A percentile compares a stretch with the other conserved stretches of the same genome.
Evolutionary conservation across 2,888 invertebrate genomes (phyloP).

Genomic region (Acholoe squamosa): DNA sequence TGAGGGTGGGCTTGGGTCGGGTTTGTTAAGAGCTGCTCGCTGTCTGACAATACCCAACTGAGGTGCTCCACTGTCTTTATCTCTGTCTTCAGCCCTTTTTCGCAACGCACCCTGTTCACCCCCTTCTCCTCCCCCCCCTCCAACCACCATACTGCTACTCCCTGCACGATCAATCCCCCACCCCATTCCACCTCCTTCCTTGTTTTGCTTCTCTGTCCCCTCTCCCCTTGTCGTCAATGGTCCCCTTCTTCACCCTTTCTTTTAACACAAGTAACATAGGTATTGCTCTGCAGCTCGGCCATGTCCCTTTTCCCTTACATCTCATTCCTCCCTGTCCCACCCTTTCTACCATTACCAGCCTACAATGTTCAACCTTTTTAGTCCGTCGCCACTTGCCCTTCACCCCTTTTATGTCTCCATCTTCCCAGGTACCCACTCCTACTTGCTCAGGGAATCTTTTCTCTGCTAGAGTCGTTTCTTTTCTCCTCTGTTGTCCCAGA

Average conservation of each 20-base stretch:
- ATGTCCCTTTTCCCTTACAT: too few relatives aligned
- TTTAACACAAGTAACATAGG: too few relatives aligned
- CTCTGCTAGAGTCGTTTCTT: too few relatives aligned
- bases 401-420: too few relatives aligned
- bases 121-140: neutral
- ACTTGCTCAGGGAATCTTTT: too few relatives aligned
- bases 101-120: conserved; percentile 34
- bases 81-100: conserved; percentile 23
- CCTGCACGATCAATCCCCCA: conserved; percentile 13
- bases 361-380: too few relatives aligned
- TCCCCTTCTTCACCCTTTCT: neutral
- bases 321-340: too few relatives aligned
- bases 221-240: neutral
- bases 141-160: neutral
- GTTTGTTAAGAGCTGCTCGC: neutral
- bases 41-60: neutral
- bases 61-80: neutral
- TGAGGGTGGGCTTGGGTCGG: neutral
- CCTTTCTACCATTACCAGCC: too few relatives aligned
- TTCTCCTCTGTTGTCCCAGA: too few relatives aligned
- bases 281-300: too few relatives aligned
- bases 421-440: too few relatives aligned
- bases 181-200: neutral
- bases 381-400: too few relatives aligned
- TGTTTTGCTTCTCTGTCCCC: conserved; percentile 8